A percentile compares a stretch with the other conserved stretches of the same genome.
phyloP scores from a whole-genome alignment of 53 echinoderm and acorn worm genomes.

The Mesocentrotus franciscanus region DNA sequence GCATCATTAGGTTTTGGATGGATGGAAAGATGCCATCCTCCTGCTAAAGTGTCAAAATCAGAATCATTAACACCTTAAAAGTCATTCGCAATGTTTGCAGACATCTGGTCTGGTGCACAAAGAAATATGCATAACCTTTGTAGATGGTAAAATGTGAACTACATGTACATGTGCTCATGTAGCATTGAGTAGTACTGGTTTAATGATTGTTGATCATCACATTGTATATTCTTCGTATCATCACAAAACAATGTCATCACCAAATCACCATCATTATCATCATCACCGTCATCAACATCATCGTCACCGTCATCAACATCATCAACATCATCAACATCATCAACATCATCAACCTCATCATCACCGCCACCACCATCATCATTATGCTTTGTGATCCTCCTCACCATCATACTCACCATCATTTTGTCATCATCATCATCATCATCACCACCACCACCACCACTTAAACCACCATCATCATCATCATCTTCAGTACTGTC shows the following conservation, averaged over 20 bases:
- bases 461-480: background rate
- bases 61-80: slow-evolving; percentile 43
- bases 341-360: background rate
- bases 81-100: background rate
- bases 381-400: background rate
- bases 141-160: background rate
- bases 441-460: background rate
- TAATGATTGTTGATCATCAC: background rate
- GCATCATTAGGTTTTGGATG: slow-evolving; percentile 30
- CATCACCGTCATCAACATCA: background rate
- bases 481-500: background rate
- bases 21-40: slow-evolving; percentile 8
- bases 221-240: background rate
- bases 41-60: slow-evolving; percentile 32
- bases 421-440: background rate
- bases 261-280: background rate
- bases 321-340: background rate
- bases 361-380: background rate
- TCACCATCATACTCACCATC: background rate
- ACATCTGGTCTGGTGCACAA: slow-evolving; percentile 32
- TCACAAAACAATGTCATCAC: background rate
- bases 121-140: background rate
- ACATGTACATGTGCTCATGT: background rate
- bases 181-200: background rate
- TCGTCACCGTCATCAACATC: background rate